Conservation (phyloP, 1,140 invertebrate genomes). For the Drosophila orena region DNA sequence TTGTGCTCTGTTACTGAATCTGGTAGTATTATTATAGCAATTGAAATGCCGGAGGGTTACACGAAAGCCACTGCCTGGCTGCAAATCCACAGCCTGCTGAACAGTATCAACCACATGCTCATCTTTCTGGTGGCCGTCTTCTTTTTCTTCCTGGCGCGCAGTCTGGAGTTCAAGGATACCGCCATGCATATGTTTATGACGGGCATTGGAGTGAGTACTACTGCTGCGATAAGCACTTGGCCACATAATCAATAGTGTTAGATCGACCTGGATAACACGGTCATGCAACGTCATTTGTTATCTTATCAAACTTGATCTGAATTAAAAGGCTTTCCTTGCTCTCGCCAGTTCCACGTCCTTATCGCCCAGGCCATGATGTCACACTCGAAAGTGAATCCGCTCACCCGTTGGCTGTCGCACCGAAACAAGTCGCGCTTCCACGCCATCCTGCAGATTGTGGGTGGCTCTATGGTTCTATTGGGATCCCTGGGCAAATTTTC, state of each 20-base stretch:
- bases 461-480: conserved; percentile 68
- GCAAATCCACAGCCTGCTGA: conserved; percentile 73
- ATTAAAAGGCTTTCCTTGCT: conserved; percentile 3
- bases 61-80: conserved; percentile 38
- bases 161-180: conserved; percentile 71
- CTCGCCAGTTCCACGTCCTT: conserved; percentile 68
- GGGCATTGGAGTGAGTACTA: conserved; percentile 65
- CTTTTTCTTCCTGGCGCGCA: conserved; percentile 69
- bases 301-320: conserved; percentile 29
- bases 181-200: conserved; percentile 82
- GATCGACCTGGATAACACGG: conserved; percentile 8
- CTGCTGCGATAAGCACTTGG: background rate
- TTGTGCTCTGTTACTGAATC: background rate
- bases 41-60: conserved; percentile 47
- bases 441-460: conserved; percentile 70
- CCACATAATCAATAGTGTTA: conserved; percentile 8
- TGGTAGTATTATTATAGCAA: background rate
- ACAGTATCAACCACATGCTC: conserved; percentile 77
- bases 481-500: conserved; percentile 69
- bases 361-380: conserved; percentile 79
- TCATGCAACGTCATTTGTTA: conserved; percentile 31
- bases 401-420: conserved; percentile 74
- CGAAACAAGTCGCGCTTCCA: conserved; percentile 78
- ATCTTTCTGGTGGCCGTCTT: conserved; percentile 70
- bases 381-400: conserved; percentile 73